Conservation (phyloP, 2,888 invertebrate genomes). For the Choristoneura rosaceana region DNA sequence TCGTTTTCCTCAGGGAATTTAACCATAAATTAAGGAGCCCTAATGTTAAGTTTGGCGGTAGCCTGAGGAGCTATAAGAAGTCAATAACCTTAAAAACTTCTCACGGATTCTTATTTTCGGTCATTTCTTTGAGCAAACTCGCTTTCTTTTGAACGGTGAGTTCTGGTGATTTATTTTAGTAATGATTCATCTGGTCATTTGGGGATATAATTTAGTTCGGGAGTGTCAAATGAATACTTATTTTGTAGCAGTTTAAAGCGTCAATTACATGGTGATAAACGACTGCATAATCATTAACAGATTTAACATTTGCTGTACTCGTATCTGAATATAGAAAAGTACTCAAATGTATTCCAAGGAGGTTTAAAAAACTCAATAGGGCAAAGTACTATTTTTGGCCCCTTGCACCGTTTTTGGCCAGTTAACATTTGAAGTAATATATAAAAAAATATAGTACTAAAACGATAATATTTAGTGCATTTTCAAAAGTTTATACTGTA, state of each 20-base stretch:
- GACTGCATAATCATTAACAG: background rate
- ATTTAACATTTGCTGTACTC: background rate
- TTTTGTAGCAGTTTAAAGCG: slow-evolving; percentile 6
- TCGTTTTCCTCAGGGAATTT: slow-evolving; percentile 43
- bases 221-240: slow-evolving; percentile 2
- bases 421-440: too few relatives aligned
- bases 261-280: slow-evolving; percentile 2
- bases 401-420: too few relatives aligned
- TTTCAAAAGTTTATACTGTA: too few relatives aligned
- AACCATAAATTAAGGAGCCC: slow-evolving; percentile 46
- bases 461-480: too few relatives aligned
- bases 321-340: background rate
- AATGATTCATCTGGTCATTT: slow-evolving; percentile 31
- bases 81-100: slow-evolving; percentile 45
- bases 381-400: too few relatives aligned
- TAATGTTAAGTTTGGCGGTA: slow-evolving; percentile 44
- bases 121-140: slow-evolving; percentile 35
- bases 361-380: background rate
- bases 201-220: slow-evolving; percentile 12
- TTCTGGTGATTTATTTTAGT: slow-evolving; percentile 41
- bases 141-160: slow-evolving; percentile 43
- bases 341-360: background rate
- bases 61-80: slow-evolving; percentile 42
- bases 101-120: slow-evolving; percentile 26
- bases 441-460: too few relatives aligned